These are phyloP conservation scores for Tanypteryx hageni DNA, from an alignment of 2,888 invertebrate genomes.

Conservation along the genomic window DNA sequence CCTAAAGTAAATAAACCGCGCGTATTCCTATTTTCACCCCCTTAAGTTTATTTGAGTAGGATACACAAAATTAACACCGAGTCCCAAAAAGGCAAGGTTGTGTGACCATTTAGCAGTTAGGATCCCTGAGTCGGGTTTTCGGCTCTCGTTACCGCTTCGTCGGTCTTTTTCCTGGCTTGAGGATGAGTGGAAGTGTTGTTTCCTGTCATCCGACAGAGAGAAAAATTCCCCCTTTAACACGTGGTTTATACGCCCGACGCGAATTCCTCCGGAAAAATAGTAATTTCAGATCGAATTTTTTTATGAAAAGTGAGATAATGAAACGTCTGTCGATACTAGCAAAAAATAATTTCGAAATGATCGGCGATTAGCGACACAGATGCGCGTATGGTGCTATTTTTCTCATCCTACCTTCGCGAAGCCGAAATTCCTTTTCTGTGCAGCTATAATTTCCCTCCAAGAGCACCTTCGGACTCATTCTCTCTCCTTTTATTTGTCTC, in stretches of 20 bases:
- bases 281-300: background rate
- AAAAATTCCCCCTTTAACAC: background rate
- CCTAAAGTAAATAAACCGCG: slow-evolving; percentile 11
- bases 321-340: background rate
- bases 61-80: background rate
- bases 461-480: too few species aligned
- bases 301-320: background rate
- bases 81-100: background rate
- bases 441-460: background rate
- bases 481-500: background rate
- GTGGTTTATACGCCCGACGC: background rate
- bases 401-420: background rate
- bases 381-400: background rate
- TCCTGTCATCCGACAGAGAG: background rate
- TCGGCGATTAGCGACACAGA: background rate
- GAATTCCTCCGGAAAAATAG: background rate
- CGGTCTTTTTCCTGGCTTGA: background rate
- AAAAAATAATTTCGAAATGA: background rate
- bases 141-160: background rate
- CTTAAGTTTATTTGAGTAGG: slow-evolving; percentile 6
- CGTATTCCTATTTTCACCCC: background rate
- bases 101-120: background rate
- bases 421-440: slow-evolving; percentile 6
- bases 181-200: background rate
- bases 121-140: background rate